Evolutionary conservation across 2,888 invertebrate species (phyloP).

Genomic region (Drosophila mettleri): DNA sequence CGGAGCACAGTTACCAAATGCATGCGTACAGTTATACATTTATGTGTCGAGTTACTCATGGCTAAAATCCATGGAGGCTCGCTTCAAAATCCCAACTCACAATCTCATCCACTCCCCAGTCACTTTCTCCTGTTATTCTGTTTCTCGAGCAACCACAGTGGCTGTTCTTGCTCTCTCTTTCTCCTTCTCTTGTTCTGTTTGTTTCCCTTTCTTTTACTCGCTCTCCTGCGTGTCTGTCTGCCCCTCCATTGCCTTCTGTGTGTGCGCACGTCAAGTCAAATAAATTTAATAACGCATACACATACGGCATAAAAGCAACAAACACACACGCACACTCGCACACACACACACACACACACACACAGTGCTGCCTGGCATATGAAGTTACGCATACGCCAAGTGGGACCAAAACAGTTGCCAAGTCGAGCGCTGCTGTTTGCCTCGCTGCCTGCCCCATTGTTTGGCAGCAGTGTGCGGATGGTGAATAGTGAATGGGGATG

Average conservation of each 20-base stretch:
- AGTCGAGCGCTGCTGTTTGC: constrained; percentile 49
- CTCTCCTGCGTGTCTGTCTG: constrained; percentile 5
- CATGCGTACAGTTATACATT: constrained; percentile 27
- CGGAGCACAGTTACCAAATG: constrained; percentile 33
- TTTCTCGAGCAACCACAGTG: constrained; percentile 53
- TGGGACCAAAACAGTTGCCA: constrained; percentile 63
- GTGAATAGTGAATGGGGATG: background rate
- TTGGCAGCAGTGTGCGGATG: constrained; percentile 8
- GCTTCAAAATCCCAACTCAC: constrained; percentile 45
- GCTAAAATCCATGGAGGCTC: constrained; percentile 38
- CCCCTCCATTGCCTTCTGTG: constrained; percentile 31
- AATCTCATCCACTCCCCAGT: constrained; percentile 39
- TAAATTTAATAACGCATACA: constrained; percentile 79
- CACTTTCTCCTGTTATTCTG: constrained; percentile 45
- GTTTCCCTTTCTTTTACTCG: background rate
- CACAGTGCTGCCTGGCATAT: constrained; percentile 21
- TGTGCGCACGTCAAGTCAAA: constrained; percentile 76
- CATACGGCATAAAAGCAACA: constrained; percentile 54
- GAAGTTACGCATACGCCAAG: constrained; percentile 71
- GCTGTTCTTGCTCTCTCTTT: constrained; percentile 9
- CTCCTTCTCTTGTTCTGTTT: constrained; percentile 1
- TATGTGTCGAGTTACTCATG: constrained; percentile 35
- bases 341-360: constrained; percentile 7
- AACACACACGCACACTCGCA: constrained; percentile 19
- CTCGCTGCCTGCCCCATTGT: constrained; percentile 49